phyloP scores from a whole-genome alignment of 2,113 vertebrate species.

The Delphinapterus leucas region DNA sequence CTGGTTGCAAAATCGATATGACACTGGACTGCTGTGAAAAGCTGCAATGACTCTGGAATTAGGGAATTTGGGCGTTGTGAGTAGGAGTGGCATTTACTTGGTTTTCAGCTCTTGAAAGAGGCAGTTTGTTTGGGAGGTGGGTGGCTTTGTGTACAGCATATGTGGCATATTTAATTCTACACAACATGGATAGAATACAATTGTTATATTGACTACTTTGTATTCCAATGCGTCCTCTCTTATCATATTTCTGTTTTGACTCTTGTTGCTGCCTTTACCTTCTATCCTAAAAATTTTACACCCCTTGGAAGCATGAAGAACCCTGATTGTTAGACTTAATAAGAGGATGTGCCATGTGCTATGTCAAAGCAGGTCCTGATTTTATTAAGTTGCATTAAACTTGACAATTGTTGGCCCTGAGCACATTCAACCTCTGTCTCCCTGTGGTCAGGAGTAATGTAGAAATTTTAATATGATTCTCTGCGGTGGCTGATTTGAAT shows the following conservation, averaged over 20 bases:
- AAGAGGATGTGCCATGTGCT: neutral
- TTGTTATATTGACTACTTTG: neutral
- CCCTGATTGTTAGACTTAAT: neutral
- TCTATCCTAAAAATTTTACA: neutral
- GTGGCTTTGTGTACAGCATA: neutral
- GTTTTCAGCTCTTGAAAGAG: slow-evolving; percentile 7
- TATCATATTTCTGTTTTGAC: neutral
- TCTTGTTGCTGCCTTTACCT: neutral
- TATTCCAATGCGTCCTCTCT: neutral
- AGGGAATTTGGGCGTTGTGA: neutral
- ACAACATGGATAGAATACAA: no score
- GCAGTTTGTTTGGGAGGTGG: neutral
- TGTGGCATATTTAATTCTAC: neutral
- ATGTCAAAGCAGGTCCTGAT: neutral
- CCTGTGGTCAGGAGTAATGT: neutral
- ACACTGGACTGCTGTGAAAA: neutral
- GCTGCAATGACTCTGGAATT: neutral
- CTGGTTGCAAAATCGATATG: neutral
- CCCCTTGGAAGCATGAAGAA: neutral
- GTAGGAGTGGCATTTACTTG: neutral
- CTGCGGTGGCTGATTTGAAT: neutral
- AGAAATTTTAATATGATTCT: slow-evolving; percentile 1
- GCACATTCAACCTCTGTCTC: neutral
- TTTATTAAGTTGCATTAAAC: slow-evolving; percentile 5
- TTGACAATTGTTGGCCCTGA: neutral